A percentile compares a stretch with the other conserved stretches of the same genome.
These are phyloP conservation scores for Aspidiotus destructor DNA, from an alignment of 2,888 invertebrate genomes.

Conservation along the genomic window DNA sequence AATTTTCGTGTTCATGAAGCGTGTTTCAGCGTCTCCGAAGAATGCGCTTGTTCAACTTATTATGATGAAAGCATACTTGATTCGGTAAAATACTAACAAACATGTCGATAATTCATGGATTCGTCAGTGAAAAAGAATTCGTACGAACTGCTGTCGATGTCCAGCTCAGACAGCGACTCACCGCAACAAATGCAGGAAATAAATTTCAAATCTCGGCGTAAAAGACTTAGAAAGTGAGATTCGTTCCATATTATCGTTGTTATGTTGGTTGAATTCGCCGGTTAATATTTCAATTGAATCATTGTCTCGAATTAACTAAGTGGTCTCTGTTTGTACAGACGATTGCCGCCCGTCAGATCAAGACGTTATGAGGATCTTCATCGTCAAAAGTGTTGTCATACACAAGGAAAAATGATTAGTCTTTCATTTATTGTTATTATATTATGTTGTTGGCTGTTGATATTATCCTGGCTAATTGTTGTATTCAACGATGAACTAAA, in stretches of 20 bases:
- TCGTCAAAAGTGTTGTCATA: slow-evolving; percentile 22
- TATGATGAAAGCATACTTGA: neutral
- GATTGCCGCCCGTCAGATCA: slow-evolving; percentile 16
- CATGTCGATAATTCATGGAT: slow-evolving; percentile 27
- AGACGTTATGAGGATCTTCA: slow-evolving; percentile 19
- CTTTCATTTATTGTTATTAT: slow-evolving; percentile 26
- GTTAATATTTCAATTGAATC: too few species aligned
- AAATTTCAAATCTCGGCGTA: slow-evolving; percentile 27
- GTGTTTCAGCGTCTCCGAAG: too few species aligned
- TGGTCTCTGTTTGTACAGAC: neutral
- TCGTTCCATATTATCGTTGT: neutral
- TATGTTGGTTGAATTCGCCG: too few species aligned
- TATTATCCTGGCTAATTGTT: slow-evolving; percentile 31
- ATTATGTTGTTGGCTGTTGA: slow-evolving; percentile 31
- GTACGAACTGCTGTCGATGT: slow-evolving; percentile 32
- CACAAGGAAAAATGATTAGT: slow-evolving; percentile 26
- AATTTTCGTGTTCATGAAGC: too few species aligned
- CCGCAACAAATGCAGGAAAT: slow-evolving; percentile 25
- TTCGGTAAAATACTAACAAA: neutral
- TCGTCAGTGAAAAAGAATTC: slow-evolving; percentile 22
- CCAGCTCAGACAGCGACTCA: slow-evolving; percentile 30
- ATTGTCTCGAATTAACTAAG: too few species aligned
- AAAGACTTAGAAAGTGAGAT: slow-evolving; percentile 29
- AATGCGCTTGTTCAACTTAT: too few species aligned
- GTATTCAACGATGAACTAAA: slow-evolving; percentile 31